Evolutionary conservation across 2,113 vertebrate genomes (phyloP).

Genomic region (Hassar affinis): DNA sequence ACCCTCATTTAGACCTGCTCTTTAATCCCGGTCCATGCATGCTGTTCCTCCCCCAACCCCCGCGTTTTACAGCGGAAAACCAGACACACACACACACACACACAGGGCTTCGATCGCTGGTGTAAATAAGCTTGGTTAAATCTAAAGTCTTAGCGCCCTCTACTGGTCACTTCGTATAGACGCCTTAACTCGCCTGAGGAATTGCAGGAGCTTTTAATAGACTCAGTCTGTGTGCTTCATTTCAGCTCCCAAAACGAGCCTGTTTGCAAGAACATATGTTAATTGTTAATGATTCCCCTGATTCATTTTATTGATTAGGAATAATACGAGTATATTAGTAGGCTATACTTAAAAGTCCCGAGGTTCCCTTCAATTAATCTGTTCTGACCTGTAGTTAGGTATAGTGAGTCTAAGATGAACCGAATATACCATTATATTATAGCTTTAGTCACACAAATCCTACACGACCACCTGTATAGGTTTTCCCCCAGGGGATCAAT

Average conservation of each 20-base stretch:
- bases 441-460: not conserved
- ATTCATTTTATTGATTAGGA: not conserved
- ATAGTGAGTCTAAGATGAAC: not conserved
- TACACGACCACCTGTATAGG: no score
- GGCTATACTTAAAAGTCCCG: not conserved
- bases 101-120: not conserved
- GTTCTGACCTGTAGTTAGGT: not conserved
- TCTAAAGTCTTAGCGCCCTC: constrained; percentile 40
- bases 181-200: not conserved
- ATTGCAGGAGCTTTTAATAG: not conserved
- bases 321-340: not conserved
- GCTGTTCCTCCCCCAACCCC: not conserved
- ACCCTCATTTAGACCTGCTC: not conserved
- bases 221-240: not conserved
- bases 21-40: not conserved
- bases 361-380: not conserved
- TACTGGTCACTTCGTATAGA: constrained; percentile 19
- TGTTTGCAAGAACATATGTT: not conserved
- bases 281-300: not conserved
- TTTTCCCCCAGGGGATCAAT: no score
- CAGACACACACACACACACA: not conserved
- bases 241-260: not conserved
- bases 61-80: not conserved
- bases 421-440: not conserved
- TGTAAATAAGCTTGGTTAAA: not conserved